Evolutionary conservation across 2,113 vertebrate species (phyloP).

Genomic region (Epinephelus moara): DNA sequence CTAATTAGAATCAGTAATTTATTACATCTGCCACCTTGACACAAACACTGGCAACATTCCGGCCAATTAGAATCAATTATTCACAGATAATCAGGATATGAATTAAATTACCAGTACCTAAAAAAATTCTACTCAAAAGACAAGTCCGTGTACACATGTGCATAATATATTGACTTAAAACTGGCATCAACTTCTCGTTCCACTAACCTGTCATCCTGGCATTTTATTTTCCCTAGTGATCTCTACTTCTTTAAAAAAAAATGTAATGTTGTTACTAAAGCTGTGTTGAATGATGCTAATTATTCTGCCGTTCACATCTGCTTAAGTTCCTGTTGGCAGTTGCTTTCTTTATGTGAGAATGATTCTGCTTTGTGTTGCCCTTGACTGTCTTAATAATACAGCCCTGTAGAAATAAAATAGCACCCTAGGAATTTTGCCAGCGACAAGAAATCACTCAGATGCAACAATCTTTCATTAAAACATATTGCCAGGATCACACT

Average conservation of each 20-base stretch:
- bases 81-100: neutral
- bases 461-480: constrained; percentile 41
- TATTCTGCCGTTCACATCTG: constrained; percentile 43
- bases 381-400: constrained; percentile 43
- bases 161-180: neutral
- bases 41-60: constrained; percentile 13
- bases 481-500: constrained; percentile 42
- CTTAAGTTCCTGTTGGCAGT: constrained; percentile 31
- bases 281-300: constrained; percentile 41
- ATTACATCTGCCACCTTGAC: constrained; percentile 9
- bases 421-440: constrained; percentile 38
- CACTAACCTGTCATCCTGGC: neutral
- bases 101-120: constrained; percentile 10
- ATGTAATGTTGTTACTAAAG: neutral
- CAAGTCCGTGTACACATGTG: neutral
- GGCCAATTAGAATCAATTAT: constrained; percentile 24
- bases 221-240: neutral
- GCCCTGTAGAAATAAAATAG: constrained; percentile 43
- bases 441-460: constrained; percentile 31
- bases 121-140: neutral
- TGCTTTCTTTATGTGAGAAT: constrained; percentile 42
- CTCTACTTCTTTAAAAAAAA: neutral
- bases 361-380: constrained; percentile 48
- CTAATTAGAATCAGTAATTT: constrained; percentile 27
- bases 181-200: neutral